phyloP scores from a whole-genome alignment of 2,888 invertebrate genomes.

The Parthenolecanium corni region DNA sequence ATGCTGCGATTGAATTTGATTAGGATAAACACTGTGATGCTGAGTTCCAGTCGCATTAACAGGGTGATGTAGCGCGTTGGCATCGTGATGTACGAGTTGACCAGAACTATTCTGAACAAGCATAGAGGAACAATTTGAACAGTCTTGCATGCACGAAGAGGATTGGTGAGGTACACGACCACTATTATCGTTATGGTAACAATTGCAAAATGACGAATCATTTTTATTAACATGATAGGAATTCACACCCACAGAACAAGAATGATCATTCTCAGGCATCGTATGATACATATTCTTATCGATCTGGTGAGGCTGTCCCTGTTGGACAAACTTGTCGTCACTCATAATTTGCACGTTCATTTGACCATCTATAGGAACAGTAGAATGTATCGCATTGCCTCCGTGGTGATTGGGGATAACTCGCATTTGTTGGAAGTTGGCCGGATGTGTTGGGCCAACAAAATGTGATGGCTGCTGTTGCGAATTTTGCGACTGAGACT shows the following conservation, averaged over 20 bases:
- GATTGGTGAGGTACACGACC: not conserved
- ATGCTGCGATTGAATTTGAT: conserved; percentile 24
- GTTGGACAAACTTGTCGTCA: not conserved
- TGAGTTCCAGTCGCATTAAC: not conserved
- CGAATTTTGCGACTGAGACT: not conserved
- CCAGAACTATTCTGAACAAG: conserved; percentile 10
- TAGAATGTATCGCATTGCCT: not conserved
- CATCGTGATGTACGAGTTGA: conserved; percentile 15
- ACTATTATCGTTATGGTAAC: conserved; percentile 16
- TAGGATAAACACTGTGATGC: conserved; percentile 5
- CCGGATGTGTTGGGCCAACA: not conserved
- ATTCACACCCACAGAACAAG: not conserved
- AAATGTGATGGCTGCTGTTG: not conserved
- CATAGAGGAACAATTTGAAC: conserved; percentile 3
- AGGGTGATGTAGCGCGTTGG: conserved; percentile 6
- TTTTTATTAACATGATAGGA: not conserved
- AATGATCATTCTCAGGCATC: not conserved
- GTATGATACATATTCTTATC: conserved; percentile 5
- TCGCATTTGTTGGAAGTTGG: conserved; percentile 17
- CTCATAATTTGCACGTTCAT: conserved; percentile 1
- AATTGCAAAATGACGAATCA: conserved; percentile 8
- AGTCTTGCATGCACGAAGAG: conserved; percentile 2
- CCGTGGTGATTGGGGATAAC: conserved; percentile 16
- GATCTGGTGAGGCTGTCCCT: not conserved
- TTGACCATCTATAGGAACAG: not conserved